These are phyloP conservation scores for Sarcophaga carnaria DNA, from an alignment of 2,888 invertebrate genomes.

Conservation along the genomic window DNA sequence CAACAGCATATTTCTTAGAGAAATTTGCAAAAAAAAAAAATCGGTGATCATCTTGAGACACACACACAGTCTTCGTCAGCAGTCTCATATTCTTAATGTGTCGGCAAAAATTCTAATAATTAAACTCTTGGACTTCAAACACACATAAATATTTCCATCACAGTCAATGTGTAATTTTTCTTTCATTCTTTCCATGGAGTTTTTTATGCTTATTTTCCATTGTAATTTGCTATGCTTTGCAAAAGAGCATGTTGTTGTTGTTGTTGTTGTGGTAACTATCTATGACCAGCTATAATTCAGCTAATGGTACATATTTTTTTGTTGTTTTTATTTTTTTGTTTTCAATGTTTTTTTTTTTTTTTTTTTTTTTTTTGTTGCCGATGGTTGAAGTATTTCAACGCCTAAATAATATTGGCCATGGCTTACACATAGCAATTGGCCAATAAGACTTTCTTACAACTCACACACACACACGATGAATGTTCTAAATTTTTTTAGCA, in stretches of 20 bases:
- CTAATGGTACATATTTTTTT: no score
- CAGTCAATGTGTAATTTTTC: not conserved
- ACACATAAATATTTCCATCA: not conserved
- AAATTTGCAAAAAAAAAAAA: slow-evolving; percentile 14
- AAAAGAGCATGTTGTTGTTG: not conserved
- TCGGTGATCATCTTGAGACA: not conserved
- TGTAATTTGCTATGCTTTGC: slow-evolving; percentile 21
- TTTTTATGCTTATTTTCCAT: not conserved
- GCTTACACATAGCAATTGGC: slow-evolving; percentile 27
- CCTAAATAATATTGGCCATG: not conserved
- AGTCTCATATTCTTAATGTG: not conserved
- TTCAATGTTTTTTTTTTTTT: no score
- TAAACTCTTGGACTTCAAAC: not conserved
- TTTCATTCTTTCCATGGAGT: not conserved
- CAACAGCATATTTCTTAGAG: not conserved
- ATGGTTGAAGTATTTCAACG: not conserved
- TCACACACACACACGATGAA: slow-evolving; percentile 21
- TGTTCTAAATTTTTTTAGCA: slow-evolving; percentile 62
- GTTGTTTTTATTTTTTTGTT: no score
- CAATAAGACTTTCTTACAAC: slow-evolving; percentile 54
- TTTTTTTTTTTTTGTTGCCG: not conserved
- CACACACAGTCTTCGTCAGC: not conserved
- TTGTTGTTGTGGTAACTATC: no score
- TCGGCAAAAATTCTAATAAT: not conserved
- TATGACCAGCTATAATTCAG: no score